phyloP scores from a whole-genome alignment of 2,888 invertebrate genomes.

The Deilephila elpenor region DNA sequence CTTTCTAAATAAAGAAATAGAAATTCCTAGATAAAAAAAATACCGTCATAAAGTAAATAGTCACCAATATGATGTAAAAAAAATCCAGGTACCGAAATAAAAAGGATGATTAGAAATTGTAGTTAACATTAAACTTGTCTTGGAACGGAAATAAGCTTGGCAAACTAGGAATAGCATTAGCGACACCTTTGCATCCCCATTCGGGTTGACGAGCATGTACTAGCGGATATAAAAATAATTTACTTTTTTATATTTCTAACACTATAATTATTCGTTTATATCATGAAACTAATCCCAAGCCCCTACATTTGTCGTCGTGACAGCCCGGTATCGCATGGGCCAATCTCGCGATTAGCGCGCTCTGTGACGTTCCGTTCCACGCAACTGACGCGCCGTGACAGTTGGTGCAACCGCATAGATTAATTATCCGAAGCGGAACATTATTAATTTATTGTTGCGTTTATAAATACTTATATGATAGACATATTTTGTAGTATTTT shows the following conservation, averaged over 20 bases:
- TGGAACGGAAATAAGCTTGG: too few species aligned
- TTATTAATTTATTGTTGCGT: slow-evolving; percentile 16
- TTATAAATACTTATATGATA: slow-evolving; percentile 9
- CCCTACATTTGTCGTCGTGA: slow-evolving; percentile 45
- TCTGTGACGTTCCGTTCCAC: slow-evolving; percentile 69
- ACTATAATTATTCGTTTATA: neutral
- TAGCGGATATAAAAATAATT: too few species aligned
- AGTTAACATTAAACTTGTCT: too few species aligned
- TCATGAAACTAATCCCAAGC: slow-evolving; percentile 5
- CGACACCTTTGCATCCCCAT: neutral
- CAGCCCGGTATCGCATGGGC: slow-evolving; percentile 65
- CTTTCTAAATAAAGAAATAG: too few species aligned
- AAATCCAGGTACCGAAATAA: too few species aligned
- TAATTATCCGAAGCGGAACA: slow-evolving; percentile 26
- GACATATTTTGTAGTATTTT: neutral
- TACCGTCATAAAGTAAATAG: too few species aligned
- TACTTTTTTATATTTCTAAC: neutral
- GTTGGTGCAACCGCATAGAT: slow-evolving; percentile 55
- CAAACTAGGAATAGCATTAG: too few species aligned
- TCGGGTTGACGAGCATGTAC: neutral
- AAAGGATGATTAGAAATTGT: too few species aligned
- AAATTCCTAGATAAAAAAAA: too few species aligned
- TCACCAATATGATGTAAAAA: too few species aligned
- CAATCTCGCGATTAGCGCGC: slow-evolving; percentile 68
- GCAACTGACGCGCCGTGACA: slow-evolving; percentile 75